Evolutionary conservation across 64 coral and sea anemone genomes (phyloP).

Genomic region (Porites australiensis): DNA sequence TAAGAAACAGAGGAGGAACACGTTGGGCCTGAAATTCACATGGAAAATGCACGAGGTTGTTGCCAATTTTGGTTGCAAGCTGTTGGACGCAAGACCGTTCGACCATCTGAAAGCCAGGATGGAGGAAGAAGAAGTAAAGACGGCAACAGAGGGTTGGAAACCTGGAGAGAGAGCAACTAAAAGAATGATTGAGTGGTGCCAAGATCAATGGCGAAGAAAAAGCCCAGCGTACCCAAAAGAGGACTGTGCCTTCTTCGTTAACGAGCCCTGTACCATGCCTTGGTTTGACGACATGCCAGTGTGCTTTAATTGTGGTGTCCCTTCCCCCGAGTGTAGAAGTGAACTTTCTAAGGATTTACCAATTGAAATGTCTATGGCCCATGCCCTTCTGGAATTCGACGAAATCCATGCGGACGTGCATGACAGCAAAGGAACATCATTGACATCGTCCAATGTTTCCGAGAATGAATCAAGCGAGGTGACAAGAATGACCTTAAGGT

Average conservation of each 20-base stretch:
- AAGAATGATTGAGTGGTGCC: neutral
- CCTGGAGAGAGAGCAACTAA: neutral
- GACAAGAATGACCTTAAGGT: slow-evolving; percentile 12
- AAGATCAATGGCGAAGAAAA: slow-evolving; percentile 31
- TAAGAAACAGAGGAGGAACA: neutral
- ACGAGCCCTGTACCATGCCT: neutral
- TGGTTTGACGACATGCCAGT: slow-evolving; percentile 11
- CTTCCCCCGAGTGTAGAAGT: slow-evolving; percentile 5
- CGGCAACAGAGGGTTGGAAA: slow-evolving; percentile 9
- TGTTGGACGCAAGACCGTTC: slow-evolving; percentile 35
- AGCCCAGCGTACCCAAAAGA: neutral
- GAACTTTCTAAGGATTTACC: neutral
- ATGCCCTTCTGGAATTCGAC: neutral
- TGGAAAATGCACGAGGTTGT: slow-evolving; percentile 4
- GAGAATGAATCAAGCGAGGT: neutral
- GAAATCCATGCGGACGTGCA: neutral
- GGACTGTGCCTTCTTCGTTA: neutral
- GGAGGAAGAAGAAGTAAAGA: neutral
- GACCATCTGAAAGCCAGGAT: slow-evolving; percentile 8
- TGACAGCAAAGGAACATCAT: neutral
- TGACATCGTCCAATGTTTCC: no score
- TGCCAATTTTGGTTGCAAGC: slow-evolving; percentile 24
- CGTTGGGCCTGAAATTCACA: neutral
- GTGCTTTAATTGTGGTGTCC: slow-evolving; percentile 13
- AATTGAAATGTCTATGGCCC: neutral